These are phyloP conservation scores for Gnathonemus echidnorhynchus DNA, from an alignment of 2,113 vertebrate species.

Conservation along the genomic window DNA sequence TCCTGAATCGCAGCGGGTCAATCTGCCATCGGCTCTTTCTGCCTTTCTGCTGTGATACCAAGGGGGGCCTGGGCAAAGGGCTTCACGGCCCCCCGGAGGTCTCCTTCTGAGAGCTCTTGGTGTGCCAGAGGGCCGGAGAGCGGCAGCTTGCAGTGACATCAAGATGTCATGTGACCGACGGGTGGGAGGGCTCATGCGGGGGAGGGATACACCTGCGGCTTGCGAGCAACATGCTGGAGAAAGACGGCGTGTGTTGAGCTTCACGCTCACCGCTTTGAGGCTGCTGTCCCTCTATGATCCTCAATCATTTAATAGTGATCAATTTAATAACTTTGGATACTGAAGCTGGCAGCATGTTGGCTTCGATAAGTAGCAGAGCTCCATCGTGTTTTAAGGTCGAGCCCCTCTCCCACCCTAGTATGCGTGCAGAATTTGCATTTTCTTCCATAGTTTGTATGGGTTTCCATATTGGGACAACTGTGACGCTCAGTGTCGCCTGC, in stretches of 20 bases:
- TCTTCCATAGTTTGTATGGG: background rate
- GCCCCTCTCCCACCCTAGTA: background rate
- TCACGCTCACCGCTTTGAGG: background rate
- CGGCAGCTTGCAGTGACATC: background rate
- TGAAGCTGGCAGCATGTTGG: background rate
- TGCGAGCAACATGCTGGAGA: background rate
- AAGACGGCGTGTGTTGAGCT: background rate
- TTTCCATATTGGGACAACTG: background rate
- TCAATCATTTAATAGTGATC: background rate
- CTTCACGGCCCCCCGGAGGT: background rate
- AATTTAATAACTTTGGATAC: background rate
- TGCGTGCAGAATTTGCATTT: background rate
- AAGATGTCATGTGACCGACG: background rate
- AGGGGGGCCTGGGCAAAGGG: background rate
- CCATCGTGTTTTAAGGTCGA: background rate
- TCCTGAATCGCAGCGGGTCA: background rate
- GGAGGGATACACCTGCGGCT: background rate
- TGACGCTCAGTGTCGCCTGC: background rate
- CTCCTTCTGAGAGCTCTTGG: background rate
- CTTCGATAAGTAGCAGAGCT: background rate
- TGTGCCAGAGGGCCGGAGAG: background rate
- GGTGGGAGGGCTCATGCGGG: background rate
- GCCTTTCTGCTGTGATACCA: background rate
- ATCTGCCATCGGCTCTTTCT: background rate
- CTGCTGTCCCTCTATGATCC: background rate